Percentiles rank a stretch among this genome's conserved stretches.
phyloP scores from a whole-genome alignment of 2,888 invertebrate genomes.

The Magallana nippona region DNA sequence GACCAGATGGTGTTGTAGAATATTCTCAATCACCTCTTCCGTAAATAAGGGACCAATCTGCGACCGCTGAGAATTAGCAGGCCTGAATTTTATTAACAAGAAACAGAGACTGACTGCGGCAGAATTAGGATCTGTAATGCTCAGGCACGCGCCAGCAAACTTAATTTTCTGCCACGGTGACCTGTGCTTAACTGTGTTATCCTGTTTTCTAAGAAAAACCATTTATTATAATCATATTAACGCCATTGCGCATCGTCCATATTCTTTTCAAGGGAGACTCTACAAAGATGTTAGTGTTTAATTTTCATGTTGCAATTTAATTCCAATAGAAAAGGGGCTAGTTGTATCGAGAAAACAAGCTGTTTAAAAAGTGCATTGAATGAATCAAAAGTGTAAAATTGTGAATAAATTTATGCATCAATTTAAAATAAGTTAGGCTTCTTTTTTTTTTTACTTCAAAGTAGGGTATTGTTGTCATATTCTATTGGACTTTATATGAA shows the following conservation, averaged over 20 bases:
- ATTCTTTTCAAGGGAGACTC: conserved; percentile 27
- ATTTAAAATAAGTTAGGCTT: no score
- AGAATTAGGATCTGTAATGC: conserved; percentile 27
- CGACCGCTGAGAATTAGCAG: conserved; percentile 2
- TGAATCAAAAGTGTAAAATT: no score
- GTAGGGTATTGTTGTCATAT: no score
- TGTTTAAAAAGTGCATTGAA: no score
- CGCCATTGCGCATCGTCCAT: conserved; percentile 32
- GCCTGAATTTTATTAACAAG: conserved; percentile 6
- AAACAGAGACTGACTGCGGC: conserved; percentile 1
- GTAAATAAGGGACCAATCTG: conserved; percentile 13
- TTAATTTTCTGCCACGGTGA: conserved; percentile 44
- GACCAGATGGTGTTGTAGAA: conserved; percentile 22
- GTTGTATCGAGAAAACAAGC: no score
- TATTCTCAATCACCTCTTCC: neutral
- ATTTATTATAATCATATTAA: conserved; percentile 42
- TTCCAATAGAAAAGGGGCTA: no score
- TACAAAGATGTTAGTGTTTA: neutral
- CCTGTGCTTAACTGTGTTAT: conserved; percentile 32
- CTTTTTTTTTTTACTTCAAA: no score
- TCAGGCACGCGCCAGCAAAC: conserved; percentile 42
- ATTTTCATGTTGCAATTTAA: no score
- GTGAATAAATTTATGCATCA: no score
- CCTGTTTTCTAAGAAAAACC: conserved; percentile 17
- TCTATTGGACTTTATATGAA: no score